Conservation (phyloP, 2,888 invertebrate species). For the Chrysolina americana region DNA sequence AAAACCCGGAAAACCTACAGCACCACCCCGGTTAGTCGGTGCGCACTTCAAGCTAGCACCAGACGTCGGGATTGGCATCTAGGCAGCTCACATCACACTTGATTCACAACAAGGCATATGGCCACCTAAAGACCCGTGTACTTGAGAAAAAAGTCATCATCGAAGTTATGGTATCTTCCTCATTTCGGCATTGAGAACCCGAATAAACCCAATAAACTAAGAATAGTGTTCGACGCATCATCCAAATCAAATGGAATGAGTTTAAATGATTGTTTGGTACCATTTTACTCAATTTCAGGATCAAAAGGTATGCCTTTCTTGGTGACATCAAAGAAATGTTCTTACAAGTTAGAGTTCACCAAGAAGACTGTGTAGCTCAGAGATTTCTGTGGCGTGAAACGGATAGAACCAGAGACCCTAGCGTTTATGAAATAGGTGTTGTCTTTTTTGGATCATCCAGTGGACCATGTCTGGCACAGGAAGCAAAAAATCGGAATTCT, state of each 20-base stretch:
- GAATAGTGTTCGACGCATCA: slow-evolving; percentile 3
- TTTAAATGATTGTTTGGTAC: slow-evolving; percentile 5
- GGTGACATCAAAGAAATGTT: background rate
- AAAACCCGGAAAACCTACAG: too few species aligned
- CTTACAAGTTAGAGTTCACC: background rate
- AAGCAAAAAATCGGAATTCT: background rate
- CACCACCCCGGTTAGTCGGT: too few species aligned
- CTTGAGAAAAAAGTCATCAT: too few species aligned
- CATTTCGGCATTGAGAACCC: slow-evolving; percentile 22
- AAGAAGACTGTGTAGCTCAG: background rate
- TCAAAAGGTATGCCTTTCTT: background rate
- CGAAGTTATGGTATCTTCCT: slow-evolving; percentile 2
- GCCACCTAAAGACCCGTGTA: too few species aligned
- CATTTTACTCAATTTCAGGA: background rate
- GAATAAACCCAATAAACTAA: slow-evolving; percentile 11
- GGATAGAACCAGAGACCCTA: background rate
- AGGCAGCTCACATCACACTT: too few species aligned
- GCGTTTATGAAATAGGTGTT: too few species aligned
- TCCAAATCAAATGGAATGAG: slow-evolving; percentile 9
- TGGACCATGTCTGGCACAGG: background rate
- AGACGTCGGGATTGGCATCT: too few species aligned
- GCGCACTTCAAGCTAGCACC: too few species aligned
- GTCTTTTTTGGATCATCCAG: too few species aligned
- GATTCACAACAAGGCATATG: too few species aligned
- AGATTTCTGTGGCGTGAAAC: background rate